Evolutionary conservation across 2,888 invertebrate species (phyloP).

Genomic region (Nesidiocoris tenuis): DNA sequence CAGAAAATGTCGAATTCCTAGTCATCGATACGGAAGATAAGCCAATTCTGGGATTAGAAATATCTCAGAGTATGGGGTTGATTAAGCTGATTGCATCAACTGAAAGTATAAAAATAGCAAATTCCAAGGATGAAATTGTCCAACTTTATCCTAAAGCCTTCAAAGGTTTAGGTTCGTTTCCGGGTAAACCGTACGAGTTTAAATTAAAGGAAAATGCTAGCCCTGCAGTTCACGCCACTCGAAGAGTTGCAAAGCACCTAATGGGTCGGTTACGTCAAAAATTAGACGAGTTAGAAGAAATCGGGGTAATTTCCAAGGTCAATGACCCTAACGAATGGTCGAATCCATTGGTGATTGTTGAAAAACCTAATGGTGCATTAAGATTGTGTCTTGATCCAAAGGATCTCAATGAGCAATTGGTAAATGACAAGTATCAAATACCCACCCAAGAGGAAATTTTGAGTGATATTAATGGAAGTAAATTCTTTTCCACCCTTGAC

Average conservation of each 20-base stretch:
- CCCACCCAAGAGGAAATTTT: no score
- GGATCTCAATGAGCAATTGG: conserved; percentile 51
- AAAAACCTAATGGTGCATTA: conserved; percentile 52
- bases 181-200: conserved; percentile 47
- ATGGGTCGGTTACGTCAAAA: conserved; percentile 47
- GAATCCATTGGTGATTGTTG: conserved; percentile 51
- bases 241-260: conserved; percentile 48
- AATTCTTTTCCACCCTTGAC: no score
- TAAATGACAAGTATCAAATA: conserved; percentile 49
- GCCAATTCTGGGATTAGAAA: conserved; percentile 16
- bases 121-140: not conserved
- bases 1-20: no score
- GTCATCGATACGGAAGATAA: conserved; percentile 9
- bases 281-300: conserved; percentile 48
- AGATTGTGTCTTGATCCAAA: conserved; percentile 53
- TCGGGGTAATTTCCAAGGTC: conserved; percentile 49
- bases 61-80: conserved; percentile 5
- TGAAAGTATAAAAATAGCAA: not conserved
- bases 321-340: no score
- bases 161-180: conserved; percentile 10
- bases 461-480: no score
- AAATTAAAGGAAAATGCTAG: conserved; percentile 47
- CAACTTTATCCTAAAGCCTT: not conserved
- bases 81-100: not conserved
- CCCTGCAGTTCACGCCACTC: conserved; percentile 37